These are phyloP conservation scores for Drosophila tropicalis DNA, from an alignment of 1,140 invertebrate species.

Conservation along the genomic window DNA sequence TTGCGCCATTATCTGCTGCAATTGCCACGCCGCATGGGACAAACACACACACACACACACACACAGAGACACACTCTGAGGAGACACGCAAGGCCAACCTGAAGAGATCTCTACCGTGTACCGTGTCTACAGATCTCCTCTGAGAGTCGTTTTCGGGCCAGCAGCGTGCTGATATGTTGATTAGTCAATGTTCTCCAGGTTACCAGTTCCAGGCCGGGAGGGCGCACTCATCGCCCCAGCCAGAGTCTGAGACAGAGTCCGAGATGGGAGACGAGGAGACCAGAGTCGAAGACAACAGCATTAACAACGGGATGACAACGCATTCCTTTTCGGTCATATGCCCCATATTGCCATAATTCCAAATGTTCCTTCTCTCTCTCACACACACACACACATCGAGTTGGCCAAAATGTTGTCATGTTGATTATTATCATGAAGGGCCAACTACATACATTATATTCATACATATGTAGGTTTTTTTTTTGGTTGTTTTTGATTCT, in stretches of 20 bases:
- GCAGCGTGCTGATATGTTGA: conserved; percentile 72
- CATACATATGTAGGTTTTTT: no score
- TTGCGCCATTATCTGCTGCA: conserved; percentile 74
- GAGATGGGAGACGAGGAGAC: neutral
- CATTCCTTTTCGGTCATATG: conserved; percentile 11
- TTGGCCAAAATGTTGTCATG: neutral
- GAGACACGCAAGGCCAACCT: conserved; percentile 50
- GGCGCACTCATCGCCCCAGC: conserved; percentile 4
- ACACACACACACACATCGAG: no score
- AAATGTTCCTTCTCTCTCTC: neutral
- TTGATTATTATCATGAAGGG: neutral
- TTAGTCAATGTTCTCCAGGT: conserved; percentile 58
- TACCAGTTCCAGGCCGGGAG: conserved; percentile 1
- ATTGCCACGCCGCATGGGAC: conserved; percentile 71
- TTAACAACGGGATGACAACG: conserved; percentile 58
- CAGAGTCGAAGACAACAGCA: conserved; percentile 47
- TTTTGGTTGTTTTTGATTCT: no score
- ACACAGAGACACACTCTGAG: neutral
- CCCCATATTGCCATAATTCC: neutral
- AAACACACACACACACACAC: neutral
- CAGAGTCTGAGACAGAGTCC: neutral
- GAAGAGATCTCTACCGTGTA: neutral
- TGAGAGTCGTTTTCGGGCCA: conserved; percentile 8
- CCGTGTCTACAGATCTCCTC: no score
- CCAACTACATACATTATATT: neutral